Evolutionary conservation across 2,888 invertebrate genomes (phyloP).

Genomic region (Miltochrista miniata): DNA sequence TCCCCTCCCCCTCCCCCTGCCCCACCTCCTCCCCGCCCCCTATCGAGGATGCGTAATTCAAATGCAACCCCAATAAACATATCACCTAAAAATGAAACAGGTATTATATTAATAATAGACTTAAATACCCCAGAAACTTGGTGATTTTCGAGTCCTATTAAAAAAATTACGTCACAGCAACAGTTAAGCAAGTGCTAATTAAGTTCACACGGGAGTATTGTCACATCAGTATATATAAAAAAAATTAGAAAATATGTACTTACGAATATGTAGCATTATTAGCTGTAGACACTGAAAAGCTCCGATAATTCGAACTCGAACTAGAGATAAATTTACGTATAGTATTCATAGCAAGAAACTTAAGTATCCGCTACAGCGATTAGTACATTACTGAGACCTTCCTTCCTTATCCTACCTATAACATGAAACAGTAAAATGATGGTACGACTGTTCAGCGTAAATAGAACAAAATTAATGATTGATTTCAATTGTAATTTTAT

Average conservation of each 20-base stretch:
- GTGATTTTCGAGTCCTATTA: too few relatives aligned
- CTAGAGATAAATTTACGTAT: slow-evolving; percentile 43
- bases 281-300: slow-evolving; percentile 58
- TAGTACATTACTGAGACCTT: background rate
- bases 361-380: slow-evolving; percentile 1
- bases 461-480: background rate
- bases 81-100: too few relatives aligned
- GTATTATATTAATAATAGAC: too few relatives aligned
- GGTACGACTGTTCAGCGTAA: background rate
- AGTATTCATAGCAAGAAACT: slow-evolving; percentile 52
- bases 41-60: too few relatives aligned
- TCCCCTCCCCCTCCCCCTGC: too few relatives aligned
- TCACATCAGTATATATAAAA: background rate
- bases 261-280: slow-evolving; percentile 64
- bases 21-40: too few relatives aligned
- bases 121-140: too few relatives aligned
- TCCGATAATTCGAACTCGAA: slow-evolving; percentile 37
- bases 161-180: too few relatives aligned
- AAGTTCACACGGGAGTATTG: too few relatives aligned
- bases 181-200: too few relatives aligned
- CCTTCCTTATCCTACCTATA: background rate
- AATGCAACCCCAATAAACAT: too few relatives aligned
- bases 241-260: slow-evolving; percentile 39
- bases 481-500: background rate
- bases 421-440: background rate